Base-by-base conservation (phyloP, 1,140 invertebrate genomes). In the Zaprionus inermis region DNA sequence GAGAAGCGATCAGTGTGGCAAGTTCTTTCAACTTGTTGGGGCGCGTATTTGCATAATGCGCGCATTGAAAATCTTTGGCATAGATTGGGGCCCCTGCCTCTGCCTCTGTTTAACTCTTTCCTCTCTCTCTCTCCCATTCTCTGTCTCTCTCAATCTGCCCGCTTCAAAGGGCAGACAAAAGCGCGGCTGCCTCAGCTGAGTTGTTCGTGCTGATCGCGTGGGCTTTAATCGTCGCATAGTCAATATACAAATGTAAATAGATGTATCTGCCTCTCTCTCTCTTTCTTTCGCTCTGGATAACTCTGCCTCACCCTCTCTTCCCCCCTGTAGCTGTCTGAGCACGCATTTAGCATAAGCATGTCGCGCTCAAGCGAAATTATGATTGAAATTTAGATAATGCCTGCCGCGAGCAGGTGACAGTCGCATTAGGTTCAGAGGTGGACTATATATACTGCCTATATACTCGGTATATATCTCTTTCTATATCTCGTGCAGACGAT, bases 381-480 rank as follows among this genome's bases (percentile, higher is more conserved):
- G 84, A 88, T 88, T 82, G 73, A 88, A 88, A 84, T 88, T 89
- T 90, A 88, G 83, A 89, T 88, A 88, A 56, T 54, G 72, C 70
- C 32, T 5, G 34, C 59, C 28, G 22, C 20, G 32, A n/a, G 11
- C 56, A 34, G 68, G 49, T 58, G 71, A 71, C 57, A 65, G 10
- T 38, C 60, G 28, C 36, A 38, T 14, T 67, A 86, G 49, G 69
- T 76, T 64, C 61, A 30, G 44, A 65, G 73, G 55, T 18, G 36
- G 55, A 68, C 70, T 64, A 57, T 56, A 49, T 72, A 65, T 36
- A 11, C 18, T 46, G 11, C 28, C n/a, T 63, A 1, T 32, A 32
- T 32, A 32, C 1, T n/a, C n/a, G n/a, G n/a, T 32, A 32, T 38
- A 18, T 52, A 51, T 68, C 55, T 32, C 66, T 69, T 60, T 44